Evolutionary conservation across 2,113 vertebrate species (phyloP).

Genomic region (Trogon melanurus): DNA sequence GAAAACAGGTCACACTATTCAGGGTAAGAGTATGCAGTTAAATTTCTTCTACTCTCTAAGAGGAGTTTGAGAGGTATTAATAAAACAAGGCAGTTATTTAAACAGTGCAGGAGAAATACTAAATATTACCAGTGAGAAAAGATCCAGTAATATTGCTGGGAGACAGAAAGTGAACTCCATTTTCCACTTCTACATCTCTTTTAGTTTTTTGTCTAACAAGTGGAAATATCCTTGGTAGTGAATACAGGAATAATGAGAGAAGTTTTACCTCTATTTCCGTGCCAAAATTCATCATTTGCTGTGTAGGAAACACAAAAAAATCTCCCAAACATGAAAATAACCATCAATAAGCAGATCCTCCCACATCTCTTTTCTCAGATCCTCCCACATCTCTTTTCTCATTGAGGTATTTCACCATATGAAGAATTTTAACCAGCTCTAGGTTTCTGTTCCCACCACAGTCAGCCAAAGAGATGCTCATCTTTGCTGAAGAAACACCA

Average conservation of each 20-base stretch:
- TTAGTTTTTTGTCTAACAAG: background rate
- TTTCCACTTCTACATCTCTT: accelerated
- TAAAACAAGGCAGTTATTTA: background rate
- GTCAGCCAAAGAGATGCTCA: background rate
- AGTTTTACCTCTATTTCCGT: background rate
- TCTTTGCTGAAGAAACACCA: background rate
- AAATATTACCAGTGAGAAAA: background rate
- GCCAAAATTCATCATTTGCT: background rate
- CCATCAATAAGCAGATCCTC: background rate
- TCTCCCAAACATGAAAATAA: background rate
- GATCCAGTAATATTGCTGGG: background rate
- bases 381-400: background rate
- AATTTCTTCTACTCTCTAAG: background rate
- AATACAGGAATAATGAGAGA: background rate
- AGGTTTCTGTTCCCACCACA: background rate
- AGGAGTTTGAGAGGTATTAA: background rate
- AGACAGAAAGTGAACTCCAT: background rate
- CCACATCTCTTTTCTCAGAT: background rate
- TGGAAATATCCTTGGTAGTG: background rate
- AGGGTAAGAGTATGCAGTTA: background rate
- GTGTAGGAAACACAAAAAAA: background rate
- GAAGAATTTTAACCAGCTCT: background rate
- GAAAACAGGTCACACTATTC: background rate
- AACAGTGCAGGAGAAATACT: background rate
- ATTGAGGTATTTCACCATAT: background rate